Percentiles rank a stretch among this genome's conserved stretches.
phyloP scores from a whole-genome alignment of 2,888 invertebrate genomes.

The Dusona sp. region DNA sequence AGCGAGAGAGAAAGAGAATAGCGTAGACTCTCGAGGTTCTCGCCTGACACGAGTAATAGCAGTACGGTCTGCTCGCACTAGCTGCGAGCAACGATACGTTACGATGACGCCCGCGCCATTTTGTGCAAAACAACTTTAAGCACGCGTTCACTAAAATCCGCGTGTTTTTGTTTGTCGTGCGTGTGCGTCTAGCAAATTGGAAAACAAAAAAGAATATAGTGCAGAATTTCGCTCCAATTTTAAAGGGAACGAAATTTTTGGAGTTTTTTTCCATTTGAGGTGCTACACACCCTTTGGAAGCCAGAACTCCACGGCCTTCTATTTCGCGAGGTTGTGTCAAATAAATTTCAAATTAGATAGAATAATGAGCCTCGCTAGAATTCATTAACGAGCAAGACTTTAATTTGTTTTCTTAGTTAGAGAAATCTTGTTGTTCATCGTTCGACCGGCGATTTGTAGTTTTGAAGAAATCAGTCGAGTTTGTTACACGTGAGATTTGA shows the following conservation, averaged over 20 bases:
- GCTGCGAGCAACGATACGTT: slow-evolving; percentile 64
- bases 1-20: slow-evolving; percentile 33
- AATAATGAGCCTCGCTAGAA: neutral
- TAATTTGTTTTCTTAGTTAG: neutral
- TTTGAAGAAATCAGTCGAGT: neutral
- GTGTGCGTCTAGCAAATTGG: neutral
- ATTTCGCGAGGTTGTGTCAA: neutral
- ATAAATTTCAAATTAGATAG: neutral
- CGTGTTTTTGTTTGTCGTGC: slow-evolving; percentile 36
- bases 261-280: neutral
- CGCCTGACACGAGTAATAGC: slow-evolving; percentile 37
- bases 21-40: slow-evolving; percentile 37
- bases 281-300: neutral
- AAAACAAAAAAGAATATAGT: neutral
- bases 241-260: neutral
- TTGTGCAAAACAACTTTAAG: slow-evolving; percentile 52
- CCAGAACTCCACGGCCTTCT: neutral
- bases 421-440: neutral
- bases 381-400: neutral
- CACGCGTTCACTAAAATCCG: slow-evolving; percentile 68
- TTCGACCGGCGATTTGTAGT: neutral
- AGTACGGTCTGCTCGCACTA: slow-evolving; percentile 64
- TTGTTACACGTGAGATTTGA: slow-evolving; percentile 29
- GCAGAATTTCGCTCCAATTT: neutral
- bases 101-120: slow-evolving; percentile 65